Conservation (phyloP, 2,888 invertebrate species). For the Apamea sordens region DNA sequence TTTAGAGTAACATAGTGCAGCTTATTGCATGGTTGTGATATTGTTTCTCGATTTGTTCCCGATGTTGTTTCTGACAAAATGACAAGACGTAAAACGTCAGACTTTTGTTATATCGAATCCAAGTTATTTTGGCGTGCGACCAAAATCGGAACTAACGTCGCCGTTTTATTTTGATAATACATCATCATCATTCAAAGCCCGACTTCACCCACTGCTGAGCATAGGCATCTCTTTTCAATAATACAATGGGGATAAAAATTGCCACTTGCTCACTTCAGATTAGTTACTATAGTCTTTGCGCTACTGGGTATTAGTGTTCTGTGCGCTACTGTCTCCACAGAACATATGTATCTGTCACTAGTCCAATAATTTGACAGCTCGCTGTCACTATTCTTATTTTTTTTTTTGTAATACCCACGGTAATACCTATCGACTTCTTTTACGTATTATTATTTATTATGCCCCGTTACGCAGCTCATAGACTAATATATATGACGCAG, state of each 20-base stretch:
- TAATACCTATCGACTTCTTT: no score
- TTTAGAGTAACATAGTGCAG: slow-evolving; percentile 8
- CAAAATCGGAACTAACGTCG: not conserved
- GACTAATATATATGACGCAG: no score
- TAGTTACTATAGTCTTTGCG: no score
- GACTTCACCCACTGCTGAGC: no score
- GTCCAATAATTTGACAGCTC: not conserved
- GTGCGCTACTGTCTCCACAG: not conserved
- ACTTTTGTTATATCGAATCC: not conserved
- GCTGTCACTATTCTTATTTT: not conserved
- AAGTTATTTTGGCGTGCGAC: not conserved
- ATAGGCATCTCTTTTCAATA: no score
- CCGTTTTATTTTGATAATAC: not conserved
- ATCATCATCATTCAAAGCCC: no score
- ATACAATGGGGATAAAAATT: not conserved
- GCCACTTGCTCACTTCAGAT: not conserved
- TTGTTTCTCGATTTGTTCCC: not conserved
- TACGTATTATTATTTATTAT: no score
- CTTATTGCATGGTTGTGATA: slow-evolving; percentile 31
- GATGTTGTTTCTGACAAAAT: slow-evolving; percentile 18
- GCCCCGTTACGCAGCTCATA: no score
- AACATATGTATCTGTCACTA: no score
- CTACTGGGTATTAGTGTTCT: no score
- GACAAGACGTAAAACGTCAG: slow-evolving; percentile 15
- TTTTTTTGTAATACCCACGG: no score